Percentiles rank a stretch among this genome's conserved stretches.
These are phyloP conservation scores for Tetanocera ferruginea DNA, from an alignment of 2,888 invertebrate genomes.

Conservation along the genomic window DNA sequence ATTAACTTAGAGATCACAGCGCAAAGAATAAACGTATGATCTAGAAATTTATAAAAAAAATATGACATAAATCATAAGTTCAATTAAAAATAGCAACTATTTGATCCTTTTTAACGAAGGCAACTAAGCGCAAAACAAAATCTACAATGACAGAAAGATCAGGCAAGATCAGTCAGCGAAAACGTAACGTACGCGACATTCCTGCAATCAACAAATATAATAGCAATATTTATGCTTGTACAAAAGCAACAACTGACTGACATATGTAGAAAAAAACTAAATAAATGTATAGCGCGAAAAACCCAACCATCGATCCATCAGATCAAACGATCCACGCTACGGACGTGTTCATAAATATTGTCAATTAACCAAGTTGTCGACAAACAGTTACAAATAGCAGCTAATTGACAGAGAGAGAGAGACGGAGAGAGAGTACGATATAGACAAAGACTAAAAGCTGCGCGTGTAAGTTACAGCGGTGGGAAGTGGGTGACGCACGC, in stretches of 20 bases:
- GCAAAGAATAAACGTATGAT: not conserved
- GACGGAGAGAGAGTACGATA: not conserved
- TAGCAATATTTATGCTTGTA: not conserved
- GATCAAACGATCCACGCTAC: slow-evolving; percentile 42
- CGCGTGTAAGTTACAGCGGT: not conserved
- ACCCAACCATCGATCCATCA: not conserved
- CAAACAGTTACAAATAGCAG: slow-evolving; percentile 58
- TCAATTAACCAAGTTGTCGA: slow-evolving; percentile 56
- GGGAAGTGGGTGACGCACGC: not conserved
- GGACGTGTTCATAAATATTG: slow-evolving; percentile 67
- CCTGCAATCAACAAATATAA: not conserved
- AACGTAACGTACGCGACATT: not conserved
- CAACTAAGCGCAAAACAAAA: not conserved
- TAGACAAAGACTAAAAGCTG: not conserved
- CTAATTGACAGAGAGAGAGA: slow-evolving; percentile 62
- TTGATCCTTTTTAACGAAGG: not conserved
- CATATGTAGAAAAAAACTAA: not conserved
- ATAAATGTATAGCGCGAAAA: not conserved
- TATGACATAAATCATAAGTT: slow-evolving; percentile 17
- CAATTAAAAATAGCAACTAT: slow-evolving; percentile 9
- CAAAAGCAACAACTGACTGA: not conserved
- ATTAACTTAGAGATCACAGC: slow-evolving; percentile 27
- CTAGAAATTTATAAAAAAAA: not conserved
- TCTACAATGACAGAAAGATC: not conserved
- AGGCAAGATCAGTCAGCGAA: not conserved